Evolutionary conservation across 2,888 invertebrate species (phyloP).

Genomic region (Andrena dorsata): DNA sequence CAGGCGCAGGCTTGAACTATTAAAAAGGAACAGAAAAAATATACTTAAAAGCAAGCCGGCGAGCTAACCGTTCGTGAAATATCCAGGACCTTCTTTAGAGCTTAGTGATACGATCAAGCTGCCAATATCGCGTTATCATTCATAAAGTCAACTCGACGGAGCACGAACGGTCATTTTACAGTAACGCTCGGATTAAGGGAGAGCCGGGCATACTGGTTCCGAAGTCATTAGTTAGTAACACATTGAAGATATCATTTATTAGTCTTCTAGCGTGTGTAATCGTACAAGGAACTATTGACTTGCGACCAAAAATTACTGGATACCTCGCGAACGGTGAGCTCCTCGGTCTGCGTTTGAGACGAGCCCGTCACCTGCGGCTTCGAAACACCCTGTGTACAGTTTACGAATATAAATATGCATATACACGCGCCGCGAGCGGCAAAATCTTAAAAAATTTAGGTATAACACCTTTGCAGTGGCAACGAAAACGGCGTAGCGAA

Average conservation of each 20-base stretch:
- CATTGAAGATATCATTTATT: too few relatives aligned
- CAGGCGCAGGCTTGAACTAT: conserved; percentile 15
- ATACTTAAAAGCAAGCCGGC: too few relatives aligned
- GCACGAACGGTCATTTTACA: too few relatives aligned
- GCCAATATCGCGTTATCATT: too few relatives aligned
- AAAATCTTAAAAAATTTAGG: conserved; percentile 58
- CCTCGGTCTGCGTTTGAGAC: not conserved
- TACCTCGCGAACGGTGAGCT: not conserved
- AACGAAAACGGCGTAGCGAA: conserved; percentile 61
- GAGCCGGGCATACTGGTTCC: too few relatives aligned
- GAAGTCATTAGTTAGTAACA: too few relatives aligned
- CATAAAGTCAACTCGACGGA: too few relatives aligned
- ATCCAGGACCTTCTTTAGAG: too few relatives aligned
- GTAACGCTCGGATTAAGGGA: too few relatives aligned
- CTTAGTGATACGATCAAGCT: too few relatives aligned
- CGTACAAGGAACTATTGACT: not conserved
- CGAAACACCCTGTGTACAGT: conserved; percentile 15
- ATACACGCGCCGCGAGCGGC: conserved; percentile 51
- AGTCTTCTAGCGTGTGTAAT: not conserved
- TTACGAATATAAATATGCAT: conserved; percentile 35
- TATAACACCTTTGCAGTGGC: conserved; percentile 64
- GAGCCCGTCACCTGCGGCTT: not conserved
- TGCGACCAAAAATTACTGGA: not conserved
- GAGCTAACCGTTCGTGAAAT: too few relatives aligned
- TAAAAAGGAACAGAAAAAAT: too few relatives aligned